These are phyloP conservation scores for Champsocephalus gunnari DNA, from an alignment of 2,797 vertebrate species.

Conservation along the genomic window DNA sequence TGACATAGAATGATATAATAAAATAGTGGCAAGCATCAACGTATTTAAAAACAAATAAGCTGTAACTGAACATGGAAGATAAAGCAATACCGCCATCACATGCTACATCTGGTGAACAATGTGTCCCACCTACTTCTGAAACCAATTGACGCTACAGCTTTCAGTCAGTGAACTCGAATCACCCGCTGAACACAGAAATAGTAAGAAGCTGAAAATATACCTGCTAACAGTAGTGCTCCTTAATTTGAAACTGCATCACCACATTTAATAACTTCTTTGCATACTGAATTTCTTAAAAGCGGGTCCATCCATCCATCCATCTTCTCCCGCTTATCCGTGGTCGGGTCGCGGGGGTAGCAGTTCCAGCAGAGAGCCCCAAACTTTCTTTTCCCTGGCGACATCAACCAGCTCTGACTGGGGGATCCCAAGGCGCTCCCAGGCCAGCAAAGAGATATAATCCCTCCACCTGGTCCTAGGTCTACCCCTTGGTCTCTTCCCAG, in stretches of 20 bases:
- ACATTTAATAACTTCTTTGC: conserved; percentile 62
- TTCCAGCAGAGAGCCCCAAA: no score
- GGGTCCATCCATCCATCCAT: conserved; percentile 8
- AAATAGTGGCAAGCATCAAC: neutral
- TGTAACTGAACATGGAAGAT: conserved; percentile 22
- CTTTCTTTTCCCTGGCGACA: no score
- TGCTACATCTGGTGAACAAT: conserved; percentile 7
- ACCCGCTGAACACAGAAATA: conserved; percentile 58
- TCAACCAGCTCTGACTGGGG: no score
- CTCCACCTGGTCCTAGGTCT: no score
- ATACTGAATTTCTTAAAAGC: conserved; percentile 49
- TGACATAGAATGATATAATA: conserved; percentile 16
- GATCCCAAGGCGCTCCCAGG: no score
- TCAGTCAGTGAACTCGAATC: conserved; percentile 64
- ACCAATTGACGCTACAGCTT: conserved; percentile 47
- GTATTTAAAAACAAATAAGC: conserved; percentile 2
- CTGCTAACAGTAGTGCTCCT: conserved; percentile 56
- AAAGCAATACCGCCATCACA: conserved; percentile 28
- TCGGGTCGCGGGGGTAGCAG: no score
- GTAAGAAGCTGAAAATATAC: conserved; percentile 54
- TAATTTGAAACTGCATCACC: conserved; percentile 59
- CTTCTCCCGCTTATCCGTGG: no score
- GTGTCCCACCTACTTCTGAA: conserved; percentile 45
- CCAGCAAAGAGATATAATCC: no score
- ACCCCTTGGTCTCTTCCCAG: no score